Conservation (phyloP, 2,797 vertebrate genomes). For the Sebastolobus alascanus region DNA sequence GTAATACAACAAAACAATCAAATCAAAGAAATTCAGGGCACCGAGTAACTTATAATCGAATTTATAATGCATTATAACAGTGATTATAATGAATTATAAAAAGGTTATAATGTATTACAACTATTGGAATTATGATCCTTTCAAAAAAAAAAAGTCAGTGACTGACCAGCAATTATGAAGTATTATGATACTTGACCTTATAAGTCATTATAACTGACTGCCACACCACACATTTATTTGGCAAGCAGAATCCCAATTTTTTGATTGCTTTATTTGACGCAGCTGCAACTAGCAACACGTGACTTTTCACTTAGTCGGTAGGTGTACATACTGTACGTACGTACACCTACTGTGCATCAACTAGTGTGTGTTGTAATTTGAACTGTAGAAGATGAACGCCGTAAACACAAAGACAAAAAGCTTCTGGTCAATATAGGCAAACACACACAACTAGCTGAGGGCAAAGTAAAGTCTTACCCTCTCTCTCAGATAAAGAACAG, state of each 20-base stretch:
- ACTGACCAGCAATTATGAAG: too few relatives aligned
- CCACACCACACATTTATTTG: neutral
- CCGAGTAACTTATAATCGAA: too few relatives aligned
- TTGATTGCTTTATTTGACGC: neutral
- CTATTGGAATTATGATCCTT: too few relatives aligned
- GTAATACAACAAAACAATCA: neutral
- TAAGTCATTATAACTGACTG: neutral
- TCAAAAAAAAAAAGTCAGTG: too few relatives aligned
- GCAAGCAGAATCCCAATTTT: neutral
- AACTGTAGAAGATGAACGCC: neutral
- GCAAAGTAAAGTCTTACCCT: constrained; percentile 31
- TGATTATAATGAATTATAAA: too few relatives aligned
- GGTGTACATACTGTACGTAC: neutral
- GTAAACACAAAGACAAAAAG: constrained; percentile 13
- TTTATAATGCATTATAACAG: too few relatives aligned
- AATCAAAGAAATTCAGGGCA: neutral
- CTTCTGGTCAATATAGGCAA: constrained; percentile 49
- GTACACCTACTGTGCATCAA: neutral
- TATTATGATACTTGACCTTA: too few relatives aligned
- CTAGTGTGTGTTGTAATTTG: constrained; percentile 7
- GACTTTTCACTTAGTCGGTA: neutral
- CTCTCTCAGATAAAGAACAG: constrained; percentile 18
- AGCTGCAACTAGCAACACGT: neutral
- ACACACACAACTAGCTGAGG: constrained; percentile 32
- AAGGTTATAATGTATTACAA: too few relatives aligned